These are phyloP conservation scores for Chymomyza procnemis DNA, from an alignment of 2,888 invertebrate species.

Conservation along the genomic window DNA sequence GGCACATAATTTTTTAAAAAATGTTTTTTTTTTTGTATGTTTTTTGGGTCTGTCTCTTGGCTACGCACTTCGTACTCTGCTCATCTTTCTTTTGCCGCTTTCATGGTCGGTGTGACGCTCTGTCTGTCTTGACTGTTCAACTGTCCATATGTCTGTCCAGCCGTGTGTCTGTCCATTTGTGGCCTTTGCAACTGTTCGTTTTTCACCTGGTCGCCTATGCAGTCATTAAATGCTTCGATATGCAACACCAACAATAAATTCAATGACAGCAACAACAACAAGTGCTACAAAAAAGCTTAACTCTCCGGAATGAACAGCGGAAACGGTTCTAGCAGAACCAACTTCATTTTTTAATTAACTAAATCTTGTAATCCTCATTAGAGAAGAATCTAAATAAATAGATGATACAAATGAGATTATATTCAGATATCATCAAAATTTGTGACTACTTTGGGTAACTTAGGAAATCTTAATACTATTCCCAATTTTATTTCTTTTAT, in stretches of 20 bases:
- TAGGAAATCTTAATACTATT: no score
- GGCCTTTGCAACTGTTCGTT: slow-evolving; percentile 63
- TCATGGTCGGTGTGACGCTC: slow-evolving; percentile 29
- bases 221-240: slow-evolving; percentile 65
- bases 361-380: background rate
- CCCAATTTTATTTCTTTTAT: no score
- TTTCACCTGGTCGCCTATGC: slow-evolving; percentile 66
- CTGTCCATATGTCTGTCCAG: slow-evolving; percentile 7
- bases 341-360: background rate
- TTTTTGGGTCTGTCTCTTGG: slow-evolving; percentile 48
- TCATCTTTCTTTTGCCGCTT: slow-evolving; percentile 1
- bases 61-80: slow-evolving; percentile 5
- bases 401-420: background rate
- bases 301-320: background rate
- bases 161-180: slow-evolving; percentile 2
- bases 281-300: slow-evolving; percentile 20
- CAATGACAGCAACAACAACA: slow-evolving; percentile 14
- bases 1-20: slow-evolving; percentile 53
- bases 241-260: slow-evolving; percentile 32
- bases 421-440: background rate
- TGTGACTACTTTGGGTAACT: no score
- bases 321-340: background rate
- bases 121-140: slow-evolving; percentile 28
- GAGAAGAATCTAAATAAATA: background rate
- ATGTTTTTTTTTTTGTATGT: slow-evolving; percentile 17